These are phyloP conservation scores for Mastacembelus armatus DNA, from an alignment of 2,797 vertebrate species.

Conservation along the genomic window DNA sequence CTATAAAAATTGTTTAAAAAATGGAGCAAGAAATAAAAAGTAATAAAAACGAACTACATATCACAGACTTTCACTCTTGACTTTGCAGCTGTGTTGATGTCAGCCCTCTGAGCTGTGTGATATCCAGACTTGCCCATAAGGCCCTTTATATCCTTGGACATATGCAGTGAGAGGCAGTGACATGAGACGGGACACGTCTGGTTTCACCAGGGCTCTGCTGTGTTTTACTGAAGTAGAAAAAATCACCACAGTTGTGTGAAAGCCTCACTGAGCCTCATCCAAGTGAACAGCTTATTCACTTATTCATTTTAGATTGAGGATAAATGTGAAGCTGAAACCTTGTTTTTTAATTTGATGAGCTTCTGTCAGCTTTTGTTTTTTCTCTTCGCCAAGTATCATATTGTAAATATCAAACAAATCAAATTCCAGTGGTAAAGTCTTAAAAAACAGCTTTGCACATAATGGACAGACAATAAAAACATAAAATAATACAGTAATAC, in stretches of 20 bases:
- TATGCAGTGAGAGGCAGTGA: conserved; percentile 33
- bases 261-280: conserved; percentile 34
- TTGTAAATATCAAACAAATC: too few species aligned
- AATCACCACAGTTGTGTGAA: conserved; percentile 21
- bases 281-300: conserved; percentile 5
- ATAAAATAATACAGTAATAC: too few species aligned
- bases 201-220: conserved; percentile 39
- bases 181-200: conserved; percentile 42
- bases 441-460: too few species aligned
- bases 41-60: neutral
- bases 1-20: conserved; percentile 25
- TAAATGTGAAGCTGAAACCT: too few species aligned
- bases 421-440: too few species aligned
- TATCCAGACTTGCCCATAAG: conserved; percentile 43
- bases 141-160: conserved; percentile 58
- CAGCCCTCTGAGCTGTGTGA: conserved; percentile 59
- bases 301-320: neutral
- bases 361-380: too few species aligned
- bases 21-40: neutral
- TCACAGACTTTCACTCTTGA: neutral
- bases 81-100: conserved; percentile 65
- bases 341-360: too few species aligned
- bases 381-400: too few species aligned
- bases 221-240: conserved; percentile 47
- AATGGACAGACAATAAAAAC: too few species aligned